These are phyloP conservation scores for Clusia tigrina DNA, from an alignment of 2,888 invertebrate species.

Conservation along the genomic window DNA sequence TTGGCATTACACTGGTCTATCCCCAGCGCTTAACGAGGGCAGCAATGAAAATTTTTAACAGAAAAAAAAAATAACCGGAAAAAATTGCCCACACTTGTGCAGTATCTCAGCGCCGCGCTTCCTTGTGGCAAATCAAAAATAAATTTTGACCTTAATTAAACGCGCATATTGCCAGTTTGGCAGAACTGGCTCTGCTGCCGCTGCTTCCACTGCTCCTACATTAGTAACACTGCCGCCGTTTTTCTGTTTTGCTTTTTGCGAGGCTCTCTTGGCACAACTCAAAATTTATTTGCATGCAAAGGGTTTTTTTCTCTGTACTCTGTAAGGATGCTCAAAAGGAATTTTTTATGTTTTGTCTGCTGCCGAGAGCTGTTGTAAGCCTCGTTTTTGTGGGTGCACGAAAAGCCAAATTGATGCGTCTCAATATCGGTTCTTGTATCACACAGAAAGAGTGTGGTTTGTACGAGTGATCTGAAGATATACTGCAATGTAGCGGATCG, in stretches of 20 bases:
- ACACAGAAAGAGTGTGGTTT: too few species aligned
- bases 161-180: slow-evolving; percentile 38
- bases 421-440: too few species aligned
- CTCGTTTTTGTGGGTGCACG: background rate
- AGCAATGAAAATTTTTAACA: background rate
- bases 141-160: slow-evolving; percentile 52
- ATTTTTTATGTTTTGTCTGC: background rate
- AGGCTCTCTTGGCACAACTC: slow-evolving; percentile 9
- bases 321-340: background rate
- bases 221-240: background rate
- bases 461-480: too few species aligned
- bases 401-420: background rate
- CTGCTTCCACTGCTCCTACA: background rate
- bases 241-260: background rate
- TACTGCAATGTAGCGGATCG: too few species aligned
- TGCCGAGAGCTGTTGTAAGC: background rate
- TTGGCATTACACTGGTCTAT: too few species aligned
- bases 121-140: slow-evolving; percentile 34
- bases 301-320: background rate
- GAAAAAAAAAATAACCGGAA: background rate
- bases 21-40: too few species aligned
- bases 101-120: background rate
- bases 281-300: slow-evolving; percentile 34
- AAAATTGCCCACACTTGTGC: background rate
- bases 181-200: slow-evolving; percentile 4